A percentile compares a stretch with the other conserved stretches of the same genome.
These are phyloP conservation scores for Eueides isabella DNA, from an alignment of 1,140 invertebrate species.

Conservation along the genomic window DNA sequence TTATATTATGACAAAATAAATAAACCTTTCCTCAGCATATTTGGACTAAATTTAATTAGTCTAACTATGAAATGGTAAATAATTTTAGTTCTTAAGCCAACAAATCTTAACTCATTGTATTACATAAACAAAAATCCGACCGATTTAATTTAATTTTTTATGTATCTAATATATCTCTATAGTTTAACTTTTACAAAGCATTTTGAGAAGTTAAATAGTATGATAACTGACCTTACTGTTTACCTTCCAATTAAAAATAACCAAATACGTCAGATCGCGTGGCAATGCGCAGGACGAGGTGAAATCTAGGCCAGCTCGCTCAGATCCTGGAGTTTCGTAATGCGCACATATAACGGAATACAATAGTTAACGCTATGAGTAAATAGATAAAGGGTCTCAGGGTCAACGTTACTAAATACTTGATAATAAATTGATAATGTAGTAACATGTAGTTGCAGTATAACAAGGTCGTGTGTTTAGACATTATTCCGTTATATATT, in stretches of 20 bases:
- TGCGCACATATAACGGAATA: constrained; percentile 29
- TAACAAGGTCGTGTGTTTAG: not conserved
- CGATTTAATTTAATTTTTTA: too few species aligned
- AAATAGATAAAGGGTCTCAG: not conserved
- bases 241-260: not conserved
- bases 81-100: too few species aligned
- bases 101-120: too few species aligned
- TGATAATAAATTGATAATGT: not conserved
- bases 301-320: constrained; percentile 47
- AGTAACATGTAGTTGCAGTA: not conserved
- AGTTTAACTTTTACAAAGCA: too few species aligned
- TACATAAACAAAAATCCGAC: too few species aligned
- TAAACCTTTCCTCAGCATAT: too few species aligned
- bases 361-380: constrained; percentile 25
- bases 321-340: constrained; percentile 36
- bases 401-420: not conserved
- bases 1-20: too few species aligned
- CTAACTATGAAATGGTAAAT: too few species aligned
- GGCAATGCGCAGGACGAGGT: constrained; percentile 39
- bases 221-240: not conserved
- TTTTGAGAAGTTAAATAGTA: not conserved
- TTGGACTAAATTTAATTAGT: too few species aligned
- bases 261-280: constrained; percentile 7
- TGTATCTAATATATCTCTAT: too few species aligned
- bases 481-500: too few species aligned